Conservation (phyloP, 2,113 vertebrate genomes). For the Osmerus mordax region DNA sequence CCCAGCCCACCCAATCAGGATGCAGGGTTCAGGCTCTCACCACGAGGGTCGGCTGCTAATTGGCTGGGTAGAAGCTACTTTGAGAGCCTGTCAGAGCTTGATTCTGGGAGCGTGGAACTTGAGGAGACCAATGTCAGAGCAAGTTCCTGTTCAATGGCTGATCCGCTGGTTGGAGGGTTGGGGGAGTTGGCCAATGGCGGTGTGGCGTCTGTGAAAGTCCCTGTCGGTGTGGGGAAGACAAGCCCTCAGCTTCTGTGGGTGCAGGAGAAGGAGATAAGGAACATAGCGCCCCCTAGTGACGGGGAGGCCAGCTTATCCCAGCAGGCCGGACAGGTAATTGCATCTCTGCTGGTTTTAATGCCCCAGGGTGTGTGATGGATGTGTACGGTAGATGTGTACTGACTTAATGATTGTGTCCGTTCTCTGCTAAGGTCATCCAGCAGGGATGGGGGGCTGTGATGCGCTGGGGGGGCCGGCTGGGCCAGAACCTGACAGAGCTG, state of each 20-base stretch:
- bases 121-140: slow-evolving; percentile 25
- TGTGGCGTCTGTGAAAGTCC: slow-evolving; percentile 23
- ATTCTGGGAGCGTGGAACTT: slow-evolving; percentile 38
- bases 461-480: slow-evolving; percentile 79
- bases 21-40: slow-evolving; percentile 30
- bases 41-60: slow-evolving; percentile 28
- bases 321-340: slow-evolving; percentile 70
- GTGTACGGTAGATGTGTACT: background rate
- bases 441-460: slow-evolving; percentile 81
- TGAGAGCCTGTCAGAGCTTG: slow-evolving; percentile 59
- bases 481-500: slow-evolving; percentile 67
- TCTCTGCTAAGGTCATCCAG: slow-evolving; percentile 71
- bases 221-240: slow-evolving; percentile 8
- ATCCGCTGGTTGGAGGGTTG: slow-evolving; percentile 25
- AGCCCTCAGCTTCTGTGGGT: slow-evolving; percentile 68
- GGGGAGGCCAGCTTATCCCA: slow-evolving; percentile 55
- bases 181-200: slow-evolving; percentile 16
- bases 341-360: background rate
- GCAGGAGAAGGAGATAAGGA: slow-evolving; percentile 57
- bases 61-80: slow-evolving; percentile 37
- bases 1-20: slow-evolving; percentile 49
- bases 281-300: slow-evolving; percentile 43
- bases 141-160: slow-evolving; percentile 13
- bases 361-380: background rate
- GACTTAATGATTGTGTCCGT: background rate